Base-by-base conservation (phyloP, 2,113 vertebrate species). In the Propithecus coquereli region DNA sequence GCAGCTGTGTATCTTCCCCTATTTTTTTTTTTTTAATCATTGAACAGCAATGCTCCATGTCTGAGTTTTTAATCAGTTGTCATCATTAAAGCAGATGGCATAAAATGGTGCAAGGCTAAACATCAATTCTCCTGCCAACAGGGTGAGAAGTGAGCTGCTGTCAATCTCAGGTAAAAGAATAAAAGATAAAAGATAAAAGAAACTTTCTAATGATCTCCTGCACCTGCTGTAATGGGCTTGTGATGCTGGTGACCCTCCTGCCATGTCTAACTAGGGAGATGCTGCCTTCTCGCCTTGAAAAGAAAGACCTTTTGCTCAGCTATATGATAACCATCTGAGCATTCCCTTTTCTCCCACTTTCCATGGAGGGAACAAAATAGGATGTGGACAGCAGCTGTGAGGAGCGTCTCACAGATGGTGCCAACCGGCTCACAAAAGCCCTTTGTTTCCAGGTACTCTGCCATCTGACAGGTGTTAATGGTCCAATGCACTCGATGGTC, bases 361-460 rank as follows among this genome's bases (percentile, higher is more conserved):
- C 34, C 89, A 22, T 0, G 0, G 50, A 82, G 92, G 68, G 86
- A 88, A 18, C 2, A n/a, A 71, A 92, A 66, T 77, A 40, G 59
- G 70, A 65, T 0, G 11, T 12, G 86, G 47, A 0, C 0, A 16
- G 83, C 84, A 97, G 95, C 88, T 87, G 34, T 32, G 25, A 12
- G 47, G 37, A 0, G 0, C 61, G 63, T 52, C 61, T 96, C 85
- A 2, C 71, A 87, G 97, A 65, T 57, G 71, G 95, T 95, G 92
- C 90, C 95, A 79, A 76, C 54, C 30, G 50, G 17, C 30, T 95
- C 66, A 97, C 94, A 97, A 82, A 97, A 87, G 16, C 12, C 59
- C 59, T 97, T 98, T 98, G 93, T 98, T 87, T 93, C 1, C 45
- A 25, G 5, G 63, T 59, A 1, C 10, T 11, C n/a, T 95, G 61